These are phyloP conservation scores for Idris sp. DNA, from an alignment of 1,140 invertebrate species.

Conservation along the genomic window DNA sequence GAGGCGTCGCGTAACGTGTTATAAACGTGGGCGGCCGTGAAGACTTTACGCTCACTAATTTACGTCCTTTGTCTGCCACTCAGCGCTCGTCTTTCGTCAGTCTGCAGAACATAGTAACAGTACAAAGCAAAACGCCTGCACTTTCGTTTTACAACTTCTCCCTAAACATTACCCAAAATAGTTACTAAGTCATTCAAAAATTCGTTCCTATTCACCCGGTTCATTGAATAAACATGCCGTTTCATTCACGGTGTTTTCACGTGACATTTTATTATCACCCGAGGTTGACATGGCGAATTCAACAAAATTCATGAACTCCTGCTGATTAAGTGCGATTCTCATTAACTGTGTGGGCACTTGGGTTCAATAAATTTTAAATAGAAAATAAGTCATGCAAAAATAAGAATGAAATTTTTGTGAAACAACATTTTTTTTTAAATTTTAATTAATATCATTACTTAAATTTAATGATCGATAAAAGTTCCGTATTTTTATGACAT, in stretches of 20 bases:
- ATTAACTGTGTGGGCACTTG: slow-evolving; percentile 17
- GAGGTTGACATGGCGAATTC: slow-evolving; percentile 1
- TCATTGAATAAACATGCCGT: slow-evolving; percentile 56
- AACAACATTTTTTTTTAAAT: too few relatives aligned
- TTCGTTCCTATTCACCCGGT: slow-evolving; percentile 40
- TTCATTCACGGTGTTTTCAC: slow-evolving; percentile 40
- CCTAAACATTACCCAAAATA: slow-evolving; percentile 38
- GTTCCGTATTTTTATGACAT: too few relatives aligned
- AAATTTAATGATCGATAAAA: too few relatives aligned
- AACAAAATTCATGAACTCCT: slow-evolving; percentile 3
- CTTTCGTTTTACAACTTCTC: slow-evolving; percentile 39
- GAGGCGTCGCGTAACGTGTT: slow-evolving; percentile 47
- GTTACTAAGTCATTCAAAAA: slow-evolving; percentile 48
- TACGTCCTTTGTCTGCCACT: slow-evolving; percentile 58
- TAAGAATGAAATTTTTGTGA: too few relatives aligned
- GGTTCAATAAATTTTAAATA: too few relatives aligned
- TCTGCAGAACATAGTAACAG: slow-evolving; percentile 16
- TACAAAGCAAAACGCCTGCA: slow-evolving; percentile 26
- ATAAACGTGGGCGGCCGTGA: slow-evolving; percentile 54
- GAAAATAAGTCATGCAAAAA: too few relatives aligned
- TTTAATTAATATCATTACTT: too few relatives aligned
- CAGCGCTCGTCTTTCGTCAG: slow-evolving; percentile 37
- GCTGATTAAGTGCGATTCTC: slow-evolving; percentile 13
- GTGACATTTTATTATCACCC: slow-evolving; percentile 32
- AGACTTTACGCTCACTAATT: slow-evolving; percentile 54